Base-by-base conservation (phyloP, 1,140 invertebrate species). In the Antheraea pernyi region DNA sequence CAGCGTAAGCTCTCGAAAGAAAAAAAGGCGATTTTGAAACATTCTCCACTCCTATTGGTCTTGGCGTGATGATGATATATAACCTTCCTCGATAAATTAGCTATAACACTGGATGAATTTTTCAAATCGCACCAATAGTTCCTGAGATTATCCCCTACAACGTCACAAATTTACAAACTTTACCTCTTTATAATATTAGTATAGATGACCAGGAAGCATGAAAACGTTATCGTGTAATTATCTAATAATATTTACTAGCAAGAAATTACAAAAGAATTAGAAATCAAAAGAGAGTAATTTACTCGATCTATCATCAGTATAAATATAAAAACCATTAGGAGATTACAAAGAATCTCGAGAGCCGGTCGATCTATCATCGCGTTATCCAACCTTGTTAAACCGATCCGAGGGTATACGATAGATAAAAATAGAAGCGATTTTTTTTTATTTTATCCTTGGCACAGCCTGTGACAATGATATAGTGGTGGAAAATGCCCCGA, bases 281-380 rank as follows among this genome's bases (percentile, higher is more conserved):
- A 63, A 63, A 36, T 18, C 61, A 36, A 63, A 63, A 13, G 61
- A 63, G 19, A 37, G 30, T 22, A 37, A 63, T 16, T 37, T 19
- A 16, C 22, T 7, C 61, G 19, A 63, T 63, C 61, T 7, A 63
- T 63, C 61, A 63, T 36, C 30, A 63, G 22, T 37, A 63, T 63
- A 16, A 37, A 63, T 63, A 63, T 63, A 63, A 63, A 60, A 63
- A 37, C 22, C 61, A 63, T 63, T 63, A 63, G 61, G 19, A 65
- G 64, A 65, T 65, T 48, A 65, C 64, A 65, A 65, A 48, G 64
- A 48, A 48, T 48, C 64, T 48, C 64, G 64, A 42, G 46, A 65
- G 64, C 18, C 39, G 42, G 42, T 65, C 64, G 61, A 65, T 65
- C 64, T 48, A 65, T 65, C 64, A 65, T 65, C 42, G 64, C 39